Evolutionary conservation across 2,113 vertebrate species (phyloP).

Genomic region (Diphyllodes magnificus): DNA sequence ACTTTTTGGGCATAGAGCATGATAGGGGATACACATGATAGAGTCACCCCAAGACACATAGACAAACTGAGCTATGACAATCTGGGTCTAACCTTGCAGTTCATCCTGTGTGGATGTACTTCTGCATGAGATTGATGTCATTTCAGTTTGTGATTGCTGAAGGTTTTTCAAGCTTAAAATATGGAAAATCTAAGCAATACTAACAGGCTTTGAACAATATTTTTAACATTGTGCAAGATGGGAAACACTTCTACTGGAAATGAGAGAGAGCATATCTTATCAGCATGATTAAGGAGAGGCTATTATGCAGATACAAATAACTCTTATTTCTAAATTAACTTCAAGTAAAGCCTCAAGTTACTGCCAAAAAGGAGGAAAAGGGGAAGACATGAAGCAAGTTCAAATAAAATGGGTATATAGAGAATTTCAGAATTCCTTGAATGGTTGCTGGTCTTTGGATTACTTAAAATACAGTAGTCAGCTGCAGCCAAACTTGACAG

Average conservation of each 20-base stretch:
- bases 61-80: not conserved
- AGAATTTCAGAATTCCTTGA: not conserved
- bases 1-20: too few relatives aligned
- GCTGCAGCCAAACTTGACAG: not conserved
- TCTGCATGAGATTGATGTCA: not conserved
- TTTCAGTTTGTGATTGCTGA: not conserved
- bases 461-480: not conserved
- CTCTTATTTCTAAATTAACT: not conserved
- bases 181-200: not conserved
- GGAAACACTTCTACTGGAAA: not conserved
- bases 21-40: too few relatives aligned
- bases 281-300: not conserved
- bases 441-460: not conserved
- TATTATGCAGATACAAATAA: not conserved
- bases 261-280: not conserved
- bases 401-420: not conserved
- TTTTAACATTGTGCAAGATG: not conserved
- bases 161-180: not conserved
- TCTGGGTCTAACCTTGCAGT: not conserved
- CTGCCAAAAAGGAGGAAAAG: not conserved
- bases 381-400: not conserved
- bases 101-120: not conserved
- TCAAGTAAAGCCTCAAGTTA: not conserved
- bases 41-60: too few relatives aligned
- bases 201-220: not conserved